phyloP scores from a whole-genome alignment of 2,888 invertebrate species.

The Heliconius ismenius region DNA sequence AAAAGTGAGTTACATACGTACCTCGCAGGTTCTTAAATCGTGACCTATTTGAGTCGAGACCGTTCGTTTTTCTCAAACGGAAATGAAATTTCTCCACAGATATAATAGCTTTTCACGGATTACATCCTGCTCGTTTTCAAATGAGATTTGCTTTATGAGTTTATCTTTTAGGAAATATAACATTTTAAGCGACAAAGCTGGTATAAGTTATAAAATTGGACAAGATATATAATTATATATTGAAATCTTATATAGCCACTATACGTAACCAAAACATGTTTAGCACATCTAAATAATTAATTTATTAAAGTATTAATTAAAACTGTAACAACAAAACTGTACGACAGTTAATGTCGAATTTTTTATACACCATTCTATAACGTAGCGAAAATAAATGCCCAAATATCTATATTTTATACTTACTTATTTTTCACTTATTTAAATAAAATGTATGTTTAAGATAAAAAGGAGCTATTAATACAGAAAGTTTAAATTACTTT shows the following conservation, averaged over 20 bases:
- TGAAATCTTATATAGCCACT: not conserved
- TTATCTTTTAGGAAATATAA: slow-evolving; percentile 26
- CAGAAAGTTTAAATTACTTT: not conserved
- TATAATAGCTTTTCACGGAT: slow-evolving; percentile 74
- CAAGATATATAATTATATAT: not conserved
- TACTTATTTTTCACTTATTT: not conserved
- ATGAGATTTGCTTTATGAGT: slow-evolving; percentile 34
- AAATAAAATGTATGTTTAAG: too few species aligned
- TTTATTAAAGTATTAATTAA: too few species aligned
- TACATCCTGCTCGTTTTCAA: slow-evolving; percentile 51
- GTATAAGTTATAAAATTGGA: not conserved
- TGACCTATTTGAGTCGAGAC: slow-evolving; percentile 49
- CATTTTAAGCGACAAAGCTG: not conserved
- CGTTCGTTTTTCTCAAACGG: slow-evolving; percentile 74
- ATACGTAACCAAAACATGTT: not conserved
- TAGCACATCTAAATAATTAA: too few species aligned
- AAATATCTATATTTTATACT: not conserved
- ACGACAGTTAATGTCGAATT: too few species aligned
- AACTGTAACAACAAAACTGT: too few species aligned
- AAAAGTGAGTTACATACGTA: not conserved
- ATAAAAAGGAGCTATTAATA: too few species aligned
- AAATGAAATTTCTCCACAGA: slow-evolving; percentile 78
- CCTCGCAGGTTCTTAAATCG: slow-evolving; percentile 29
- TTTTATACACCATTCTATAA: too few species aligned
- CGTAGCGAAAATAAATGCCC: too few species aligned